Evolutionary conservation across 1,140 invertebrate genomes (phyloP), one percentile per base, ranked within the genome.

Genomic region (Lepidotrigona ventralis): DNA sequence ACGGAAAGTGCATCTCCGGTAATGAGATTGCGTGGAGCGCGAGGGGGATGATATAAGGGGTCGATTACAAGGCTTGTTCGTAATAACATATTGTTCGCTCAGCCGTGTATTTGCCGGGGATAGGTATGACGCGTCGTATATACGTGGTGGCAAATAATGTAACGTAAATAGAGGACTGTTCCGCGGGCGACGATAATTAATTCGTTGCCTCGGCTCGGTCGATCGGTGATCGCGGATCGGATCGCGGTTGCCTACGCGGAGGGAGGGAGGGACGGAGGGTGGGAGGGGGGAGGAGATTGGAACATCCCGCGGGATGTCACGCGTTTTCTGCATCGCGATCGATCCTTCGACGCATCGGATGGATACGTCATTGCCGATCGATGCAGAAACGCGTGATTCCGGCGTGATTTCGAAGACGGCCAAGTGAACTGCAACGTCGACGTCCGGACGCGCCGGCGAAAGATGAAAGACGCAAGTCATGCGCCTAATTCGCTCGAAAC

Each of bases 11-110:
- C 90, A 93, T 92, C 88, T 89, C 85, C 85, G 86, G 88, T 93
- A 93, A 94, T 94, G 91, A 93, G 93, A 94, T 93, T 93, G 92
- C 90, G 86, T 89, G 90, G 90, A 85, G 79, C 85, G 90, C 6
- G 39, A n/a, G 88, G 82, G 88, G 85, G 88, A 91, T 86, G 90
- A 92, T 90, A 91, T 90, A 91, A 91, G 89, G 87, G 89, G 86
- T 86, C 85, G 86, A 87, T 92, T 92, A 92, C 91, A 91, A 92
- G 90, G 88, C 89, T 87, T 69, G 86, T 80, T 85, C 86, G 90
- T 91, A 92, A 92, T 91, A 91, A 90, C 75, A 86, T 87, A 90
- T 91, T 92, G 91, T 91, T 88, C 88, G 69, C 74, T 79, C 77
- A 86, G 80, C 69, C 81, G 85, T 83, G 78, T 79, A 78, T 81